Evolutionary conservation across 2,888 invertebrate genomes (phyloP), one percentile per base, ranked within the genome.

Genomic region (Nycteola revayana): DNA sequence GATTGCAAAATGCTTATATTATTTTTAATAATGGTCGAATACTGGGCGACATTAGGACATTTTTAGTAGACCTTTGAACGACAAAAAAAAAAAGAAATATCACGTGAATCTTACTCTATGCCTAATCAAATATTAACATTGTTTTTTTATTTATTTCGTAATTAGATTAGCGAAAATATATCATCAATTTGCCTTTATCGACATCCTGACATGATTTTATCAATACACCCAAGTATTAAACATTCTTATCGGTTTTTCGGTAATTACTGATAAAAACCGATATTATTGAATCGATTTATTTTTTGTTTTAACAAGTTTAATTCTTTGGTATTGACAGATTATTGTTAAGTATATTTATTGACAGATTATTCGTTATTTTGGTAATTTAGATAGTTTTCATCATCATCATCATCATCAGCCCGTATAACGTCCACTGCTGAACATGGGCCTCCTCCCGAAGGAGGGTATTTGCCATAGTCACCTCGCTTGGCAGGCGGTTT

Each of bases 131-230:
- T n/a, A n/a, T 39, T 43, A 49, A 44, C 47, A 42, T 54, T 56
- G 39, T 41, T 34, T 54, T 47, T 50, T 40, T 40, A n/a, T 18
- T 48, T 31, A 49, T 59, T 56, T 62, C 39, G 60, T 52, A 62
- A 62, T 61, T 56, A 50, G 49, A 62, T 62, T 57, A 56, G 37
- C 45, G 37, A 50, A 57, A 55, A 58, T 52, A 55, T 54, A 48
- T 46, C 60, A 74, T 73, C 73, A 62, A 71, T 75, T 61, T 48
- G 45, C 28, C 42, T 31, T 48, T 59, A 63, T 65, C 58, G 27
- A 27, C 22, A 54, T 54, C 50, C 52, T 62, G 62, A 60, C 60
- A 62, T 25, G 50, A 43, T 48, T 24, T 21, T 47, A 57, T 55
- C 59, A 6, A 5, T 17, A 28, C 28, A 39, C n/a, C n/a, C n/a